These are phyloP conservation scores for Amblyjoppa proteus DNA, from an alignment of 2,888 invertebrate species.

Conservation along the genomic window DNA sequence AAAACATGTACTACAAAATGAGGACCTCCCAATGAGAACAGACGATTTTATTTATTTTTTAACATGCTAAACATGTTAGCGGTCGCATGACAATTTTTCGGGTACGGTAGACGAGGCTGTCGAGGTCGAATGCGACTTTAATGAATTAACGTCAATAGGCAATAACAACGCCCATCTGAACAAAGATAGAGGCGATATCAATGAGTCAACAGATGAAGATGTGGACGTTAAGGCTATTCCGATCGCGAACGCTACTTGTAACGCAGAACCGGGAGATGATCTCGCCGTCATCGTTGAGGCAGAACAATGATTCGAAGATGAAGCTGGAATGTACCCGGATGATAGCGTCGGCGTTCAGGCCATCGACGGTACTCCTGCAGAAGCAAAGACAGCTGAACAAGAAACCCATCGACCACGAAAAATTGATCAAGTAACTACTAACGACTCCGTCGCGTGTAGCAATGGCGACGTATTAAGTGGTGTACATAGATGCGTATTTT, in stretches of 20 bases:
- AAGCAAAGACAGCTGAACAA: not conserved
- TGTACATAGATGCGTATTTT: conserved; percentile 55
- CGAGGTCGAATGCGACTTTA: not conserved
- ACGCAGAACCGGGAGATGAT: not conserved
- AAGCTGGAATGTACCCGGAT: not conserved
- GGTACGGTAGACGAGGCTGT: not conserved
- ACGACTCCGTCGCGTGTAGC: conserved; percentile 40
- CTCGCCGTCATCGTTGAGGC: not conserved
- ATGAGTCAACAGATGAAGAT: not conserved
- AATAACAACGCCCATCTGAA: too few relatives aligned
- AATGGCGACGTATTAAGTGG: conserved; percentile 38
- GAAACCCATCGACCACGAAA: not conserved
- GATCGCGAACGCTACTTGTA: not conserved
- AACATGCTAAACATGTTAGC: not conserved
- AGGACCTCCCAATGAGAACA: conserved; percentile 8
- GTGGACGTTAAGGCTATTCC: not conserved
- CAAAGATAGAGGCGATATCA: not conserved
- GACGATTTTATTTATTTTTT: conserved; percentile 36
- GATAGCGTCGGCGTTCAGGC: not conserved
- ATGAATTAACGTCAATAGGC: too few relatives aligned
- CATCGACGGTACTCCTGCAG: not conserved
- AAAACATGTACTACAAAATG: conserved; percentile 31
- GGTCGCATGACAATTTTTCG: not conserved
- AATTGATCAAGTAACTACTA: not conserved
- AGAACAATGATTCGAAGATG: not conserved